These are phyloP conservation scores for Clangula hyemalis DNA, from an alignment of 2,797 vertebrate genomes.

Conservation along the genomic window DNA sequence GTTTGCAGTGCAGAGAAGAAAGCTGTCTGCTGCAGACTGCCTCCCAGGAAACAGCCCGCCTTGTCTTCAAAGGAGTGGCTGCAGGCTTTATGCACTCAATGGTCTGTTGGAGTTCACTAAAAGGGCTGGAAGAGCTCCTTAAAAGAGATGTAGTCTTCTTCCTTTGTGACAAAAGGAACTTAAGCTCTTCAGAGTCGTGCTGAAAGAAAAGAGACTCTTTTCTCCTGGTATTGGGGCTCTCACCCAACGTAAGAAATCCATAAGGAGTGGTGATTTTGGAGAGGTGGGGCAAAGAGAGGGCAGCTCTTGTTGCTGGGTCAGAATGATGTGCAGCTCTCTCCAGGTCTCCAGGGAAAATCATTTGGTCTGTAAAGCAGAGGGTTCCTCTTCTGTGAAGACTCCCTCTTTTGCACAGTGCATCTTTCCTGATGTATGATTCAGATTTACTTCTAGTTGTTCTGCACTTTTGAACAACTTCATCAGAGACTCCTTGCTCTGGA, in stretches of 20 bases:
- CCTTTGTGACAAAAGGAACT: constrained; percentile 29
- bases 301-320: constrained; percentile 80
- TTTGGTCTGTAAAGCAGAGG: neutral
- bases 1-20: neutral
- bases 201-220: constrained; percentile 86
- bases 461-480: neutral
- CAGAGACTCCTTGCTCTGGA: neutral
- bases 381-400: constrained; percentile 30
- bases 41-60: neutral
- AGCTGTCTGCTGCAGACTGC: neutral
- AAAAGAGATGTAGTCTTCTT: neutral
- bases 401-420: neutral
- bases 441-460: constrained; percentile 52
- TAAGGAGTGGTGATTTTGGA: constrained; percentile 76
- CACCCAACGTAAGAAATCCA: constrained; percentile 82
- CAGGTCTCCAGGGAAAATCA: neutral
- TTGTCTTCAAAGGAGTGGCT: neutral
- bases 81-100: neutral
- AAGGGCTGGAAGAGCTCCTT: neutral
- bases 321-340: constrained; percentile 58
- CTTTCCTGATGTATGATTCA: constrained; percentile 37
- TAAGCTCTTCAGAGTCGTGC: constrained; percentile 22
- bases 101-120: neutral
- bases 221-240: constrained; percentile 84
- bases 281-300: constrained; percentile 83